Evolutionary conservation across 2,888 invertebrate species (phyloP).

Genomic region (Parelbella ahira): DNA sequence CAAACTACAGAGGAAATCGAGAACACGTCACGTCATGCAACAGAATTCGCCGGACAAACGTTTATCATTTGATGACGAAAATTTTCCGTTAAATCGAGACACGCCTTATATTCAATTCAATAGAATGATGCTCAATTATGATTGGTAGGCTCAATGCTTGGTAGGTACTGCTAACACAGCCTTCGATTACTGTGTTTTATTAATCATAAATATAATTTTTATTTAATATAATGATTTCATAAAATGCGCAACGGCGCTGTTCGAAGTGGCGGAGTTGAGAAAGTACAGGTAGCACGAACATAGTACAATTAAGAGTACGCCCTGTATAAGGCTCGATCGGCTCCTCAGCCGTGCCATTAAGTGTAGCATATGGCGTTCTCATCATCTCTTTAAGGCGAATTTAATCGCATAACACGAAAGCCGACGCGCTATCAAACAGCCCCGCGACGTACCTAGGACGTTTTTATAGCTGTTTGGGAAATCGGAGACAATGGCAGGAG

Average conservation of each 20-base stretch:
- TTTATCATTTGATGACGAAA: no score
- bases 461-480: constrained; percentile 22
- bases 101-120: no score
- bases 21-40: no score
- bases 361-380: constrained; percentile 6
- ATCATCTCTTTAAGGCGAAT: constrained; percentile 14
- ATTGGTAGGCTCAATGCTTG: no score
- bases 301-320: constrained; percentile 8
- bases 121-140: no score
- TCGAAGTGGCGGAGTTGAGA: background rate
- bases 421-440: constrained; percentile 4
- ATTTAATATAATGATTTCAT: constrained; percentile 22
- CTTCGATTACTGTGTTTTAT: no score
- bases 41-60: no score
- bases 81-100: no score
- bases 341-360: constrained; percentile 8
- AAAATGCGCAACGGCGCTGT: no score
- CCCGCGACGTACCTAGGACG: constrained; percentile 5
- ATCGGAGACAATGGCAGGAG: constrained; percentile 22
- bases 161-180: no score
- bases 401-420: constrained; percentile 13
- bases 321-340: constrained; percentile 19
- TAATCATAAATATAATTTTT: constrained; percentile 17
- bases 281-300: no score
- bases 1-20: no score